These are phyloP conservation scores for Lophius piscatorius DNA, from an alignment of 2,113 vertebrate genomes.

Conservation along the genomic window DNA sequence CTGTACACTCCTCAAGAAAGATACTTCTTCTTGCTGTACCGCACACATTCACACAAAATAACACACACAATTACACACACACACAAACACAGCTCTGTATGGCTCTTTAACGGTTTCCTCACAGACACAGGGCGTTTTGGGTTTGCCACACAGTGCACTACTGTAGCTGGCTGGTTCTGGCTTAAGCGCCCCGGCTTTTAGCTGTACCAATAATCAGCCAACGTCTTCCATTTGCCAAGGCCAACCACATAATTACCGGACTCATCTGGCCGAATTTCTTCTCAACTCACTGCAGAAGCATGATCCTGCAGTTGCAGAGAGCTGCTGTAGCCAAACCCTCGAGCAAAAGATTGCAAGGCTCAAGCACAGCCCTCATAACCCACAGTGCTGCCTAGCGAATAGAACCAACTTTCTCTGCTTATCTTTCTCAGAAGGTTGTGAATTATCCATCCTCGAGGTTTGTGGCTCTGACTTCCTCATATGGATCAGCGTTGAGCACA, in stretches of 20 bases:
- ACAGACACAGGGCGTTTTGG: slow-evolving; percentile 31
- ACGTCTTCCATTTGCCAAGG: slow-evolving; percentile 57
- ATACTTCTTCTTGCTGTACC: slow-evolving; percentile 31
- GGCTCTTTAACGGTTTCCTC: slow-evolving; percentile 52
- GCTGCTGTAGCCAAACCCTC: slow-evolving; percentile 50
- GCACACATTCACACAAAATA: slow-evolving; percentile 28
- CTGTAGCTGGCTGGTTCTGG: slow-evolving; percentile 40
- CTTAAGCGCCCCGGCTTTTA: slow-evolving; percentile 33
- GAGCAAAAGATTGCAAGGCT: slow-evolving; percentile 50
- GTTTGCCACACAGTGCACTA: slow-evolving; percentile 62
- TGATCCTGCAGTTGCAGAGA: slow-evolving; percentile 51
- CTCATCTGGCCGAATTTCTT: slow-evolving; percentile 54
- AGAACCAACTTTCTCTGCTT: slow-evolving; percentile 55
- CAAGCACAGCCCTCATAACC: slow-evolving; percentile 39
- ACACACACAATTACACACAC: slow-evolving; percentile 32
- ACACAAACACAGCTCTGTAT: slow-evolving; percentile 59
- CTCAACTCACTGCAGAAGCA: slow-evolving; percentile 37
- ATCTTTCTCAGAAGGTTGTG: slow-evolving; percentile 69
- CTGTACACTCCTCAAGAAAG: slow-evolving; percentile 29
- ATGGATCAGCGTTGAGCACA: slow-evolving; percentile 30
- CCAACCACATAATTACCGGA: slow-evolving; percentile 68
- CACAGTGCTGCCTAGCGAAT: slow-evolving; percentile 32
- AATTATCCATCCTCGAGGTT: slow-evolving; percentile 63
- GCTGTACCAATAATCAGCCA: slow-evolving; percentile 59
- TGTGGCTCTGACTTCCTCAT: slow-evolving; percentile 51